phyloP scores from a whole-genome alignment of 2,888 invertebrate genomes.

The Dynastes hyllus region DNA sequence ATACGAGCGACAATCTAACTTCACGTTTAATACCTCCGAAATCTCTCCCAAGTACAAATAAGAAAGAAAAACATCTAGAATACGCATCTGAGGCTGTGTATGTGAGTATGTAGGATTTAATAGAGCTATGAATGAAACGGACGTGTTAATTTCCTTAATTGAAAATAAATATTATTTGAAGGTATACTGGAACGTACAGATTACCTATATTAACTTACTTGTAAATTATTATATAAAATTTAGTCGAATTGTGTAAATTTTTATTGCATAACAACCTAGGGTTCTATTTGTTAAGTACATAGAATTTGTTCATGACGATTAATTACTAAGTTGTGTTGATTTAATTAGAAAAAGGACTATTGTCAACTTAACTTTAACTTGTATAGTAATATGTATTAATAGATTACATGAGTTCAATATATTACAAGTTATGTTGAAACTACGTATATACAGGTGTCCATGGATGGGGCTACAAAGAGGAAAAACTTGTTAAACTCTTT shows the following conservation, averaged over 20 bases:
- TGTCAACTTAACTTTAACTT: no score
- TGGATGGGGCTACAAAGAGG: no score
- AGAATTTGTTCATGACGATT: not conserved
- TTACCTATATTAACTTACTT: not conserved
- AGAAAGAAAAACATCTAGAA: constrained; percentile 20
- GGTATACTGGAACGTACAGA: not conserved
- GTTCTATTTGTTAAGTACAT: not conserved
- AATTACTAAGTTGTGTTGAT: not conserved
- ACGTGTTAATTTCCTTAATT: constrained; percentile 28
- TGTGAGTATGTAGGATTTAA: not conserved
- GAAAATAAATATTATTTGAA: constrained; percentile 34
- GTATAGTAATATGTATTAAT: no score
- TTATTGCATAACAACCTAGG: constrained; percentile 12
- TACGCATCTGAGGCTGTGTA: not conserved
- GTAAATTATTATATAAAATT: constrained; percentile 19
- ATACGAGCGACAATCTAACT: not conserved
- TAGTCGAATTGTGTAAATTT: constrained; percentile 8
- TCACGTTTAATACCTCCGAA: not conserved
- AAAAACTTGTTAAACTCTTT: no score
- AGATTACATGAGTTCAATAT: not conserved
- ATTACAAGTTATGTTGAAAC: no score
- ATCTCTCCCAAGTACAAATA: constrained; percentile 5
- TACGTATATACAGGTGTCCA: not conserved
- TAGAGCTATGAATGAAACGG: constrained; percentile 14
- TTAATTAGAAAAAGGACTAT: no score